These are phyloP conservation scores for Spicauda simplicius DNA, from an alignment of 2,888 invertebrate genomes.

Conservation along the genomic window DNA sequence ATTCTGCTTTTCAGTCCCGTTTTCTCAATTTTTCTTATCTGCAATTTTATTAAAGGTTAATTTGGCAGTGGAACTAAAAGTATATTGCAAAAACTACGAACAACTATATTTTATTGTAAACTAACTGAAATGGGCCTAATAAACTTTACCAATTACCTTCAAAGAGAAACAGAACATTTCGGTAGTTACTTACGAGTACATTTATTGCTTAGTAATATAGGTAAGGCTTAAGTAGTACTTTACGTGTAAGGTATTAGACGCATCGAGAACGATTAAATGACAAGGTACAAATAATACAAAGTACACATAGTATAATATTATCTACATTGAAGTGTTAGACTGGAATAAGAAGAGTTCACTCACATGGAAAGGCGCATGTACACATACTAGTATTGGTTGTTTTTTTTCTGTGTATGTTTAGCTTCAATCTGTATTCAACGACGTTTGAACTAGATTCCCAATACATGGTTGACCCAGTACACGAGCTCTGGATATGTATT, in stretches of 20 bases:
- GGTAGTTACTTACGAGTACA: slow-evolving; percentile 42
- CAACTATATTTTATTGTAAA: slow-evolving; percentile 18
- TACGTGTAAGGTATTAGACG: background rate
- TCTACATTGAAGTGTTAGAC: too few relatives aligned
- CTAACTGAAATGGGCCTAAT: slow-evolving; percentile 41
- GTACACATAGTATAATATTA: too few relatives aligned
- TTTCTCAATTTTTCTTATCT: background rate
- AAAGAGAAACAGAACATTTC: slow-evolving; percentile 39
- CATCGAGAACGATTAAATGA: background rate
- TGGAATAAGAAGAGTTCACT: too few relatives aligned
- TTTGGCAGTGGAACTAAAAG: background rate
- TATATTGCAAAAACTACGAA: background rate
- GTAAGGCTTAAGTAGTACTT: slow-evolving; percentile 8
- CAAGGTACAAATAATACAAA: background rate
- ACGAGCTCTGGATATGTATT: too few relatives aligned
- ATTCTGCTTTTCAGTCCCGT: background rate
- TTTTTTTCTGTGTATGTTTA: too few relatives aligned
- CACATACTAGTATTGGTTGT: too few relatives aligned
- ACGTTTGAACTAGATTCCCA: too few relatives aligned
- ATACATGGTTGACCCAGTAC: too few relatives aligned
- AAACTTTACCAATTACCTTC: slow-evolving; percentile 45
- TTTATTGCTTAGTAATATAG: slow-evolving; percentile 37
- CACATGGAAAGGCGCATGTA: too few relatives aligned
- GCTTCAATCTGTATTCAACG: too few relatives aligned
- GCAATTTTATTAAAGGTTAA: background rate